Percentiles rank a stretch among this genome's conserved stretches.
phyloP scores from a whole-genome alignment of 2,113 vertebrate genomes.

The Solenodon paradoxus region DNA sequence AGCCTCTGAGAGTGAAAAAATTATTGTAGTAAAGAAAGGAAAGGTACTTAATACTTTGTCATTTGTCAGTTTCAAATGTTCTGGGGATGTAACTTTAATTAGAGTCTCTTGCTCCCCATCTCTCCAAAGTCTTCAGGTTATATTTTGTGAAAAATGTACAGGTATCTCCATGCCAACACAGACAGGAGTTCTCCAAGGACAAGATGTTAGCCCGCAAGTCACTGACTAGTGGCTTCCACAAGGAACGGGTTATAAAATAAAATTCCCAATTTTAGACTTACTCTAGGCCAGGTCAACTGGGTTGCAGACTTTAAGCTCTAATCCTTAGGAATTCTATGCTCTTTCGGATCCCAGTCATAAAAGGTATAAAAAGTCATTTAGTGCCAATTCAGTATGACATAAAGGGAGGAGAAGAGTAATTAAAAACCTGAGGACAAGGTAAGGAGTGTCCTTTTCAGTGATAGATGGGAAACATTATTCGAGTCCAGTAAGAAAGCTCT shows the following conservation, averaged over 20 bases:
- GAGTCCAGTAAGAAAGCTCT: neutral
- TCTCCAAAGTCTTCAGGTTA: neutral
- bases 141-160: neutral
- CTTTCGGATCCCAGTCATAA: conserved; percentile 7
- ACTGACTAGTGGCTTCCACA: neutral
- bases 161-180: neutral
- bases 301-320: neutral
- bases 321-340: neutral
- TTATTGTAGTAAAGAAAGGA: neutral
- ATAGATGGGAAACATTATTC: neutral
- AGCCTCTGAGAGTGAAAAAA: neutral
- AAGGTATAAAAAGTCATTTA: neutral
- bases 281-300: neutral
- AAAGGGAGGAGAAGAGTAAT: neutral
- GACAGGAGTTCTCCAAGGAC: neutral
- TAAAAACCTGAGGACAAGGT: neutral
- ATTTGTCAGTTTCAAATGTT: neutral
- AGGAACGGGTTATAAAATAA: neutral
- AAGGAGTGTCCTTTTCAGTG: neutral
- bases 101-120: neutral
- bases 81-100: neutral
- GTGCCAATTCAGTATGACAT: neutral
- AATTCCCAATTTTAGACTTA: neutral
- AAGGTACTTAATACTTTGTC: neutral
- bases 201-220: neutral